A percentile compares a stretch with the other conserved stretches of the same genome.
Conservation (phyloP, 30 jellyfish, hydroid and myxozoan species). For the Cassiopea xamachana region DNA sequence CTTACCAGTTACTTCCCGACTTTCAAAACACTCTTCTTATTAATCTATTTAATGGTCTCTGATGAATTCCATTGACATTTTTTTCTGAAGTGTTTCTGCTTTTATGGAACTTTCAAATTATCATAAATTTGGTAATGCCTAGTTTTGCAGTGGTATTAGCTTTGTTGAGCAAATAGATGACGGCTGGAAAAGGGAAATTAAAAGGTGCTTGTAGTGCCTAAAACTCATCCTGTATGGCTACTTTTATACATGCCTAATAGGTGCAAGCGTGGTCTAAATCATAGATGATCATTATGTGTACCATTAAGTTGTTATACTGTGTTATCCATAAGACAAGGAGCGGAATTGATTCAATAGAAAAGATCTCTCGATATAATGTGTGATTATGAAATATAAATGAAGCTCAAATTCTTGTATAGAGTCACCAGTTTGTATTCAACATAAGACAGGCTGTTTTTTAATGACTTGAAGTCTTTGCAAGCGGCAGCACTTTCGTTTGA, state of each 20-base stretch:
- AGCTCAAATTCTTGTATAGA: slow-evolving; percentile 10
- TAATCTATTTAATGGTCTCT: too few relatives aligned
- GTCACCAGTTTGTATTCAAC: slow-evolving; percentile 44
- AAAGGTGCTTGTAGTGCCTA: not conserved
- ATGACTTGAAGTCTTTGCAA: not conserved
- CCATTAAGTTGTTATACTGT: slow-evolving; percentile 3
- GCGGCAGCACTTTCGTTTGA: not conserved
- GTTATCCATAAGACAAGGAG: slow-evolving; percentile 14
- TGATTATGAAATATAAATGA: slow-evolving; percentile 55
- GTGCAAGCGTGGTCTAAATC: not conserved
- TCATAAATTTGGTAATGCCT: not conserved
- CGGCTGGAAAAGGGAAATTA: not conserved
- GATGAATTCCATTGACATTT: too few relatives aligned
- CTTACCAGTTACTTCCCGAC: too few relatives aligned
- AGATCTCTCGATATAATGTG: slow-evolving; percentile 24
- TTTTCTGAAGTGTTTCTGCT: too few relatives aligned
- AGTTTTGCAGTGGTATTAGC: not conserved
- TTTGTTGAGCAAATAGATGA: not conserved
- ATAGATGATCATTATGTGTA: not conserved
- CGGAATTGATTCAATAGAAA: slow-evolving; percentile 43
- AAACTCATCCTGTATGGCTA: not conserved
- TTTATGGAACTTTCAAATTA: too few relatives aligned
- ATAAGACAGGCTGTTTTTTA: not conserved
- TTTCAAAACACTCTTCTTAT: too few relatives aligned
- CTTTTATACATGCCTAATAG: not conserved